A percentile compares a stretch with the other conserved stretches of the same genome.
These are phyloP conservation scores for Atta cephalotes DNA, from an alignment of 1,140 invertebrate genomes.

Conservation along the genomic window DNA sequence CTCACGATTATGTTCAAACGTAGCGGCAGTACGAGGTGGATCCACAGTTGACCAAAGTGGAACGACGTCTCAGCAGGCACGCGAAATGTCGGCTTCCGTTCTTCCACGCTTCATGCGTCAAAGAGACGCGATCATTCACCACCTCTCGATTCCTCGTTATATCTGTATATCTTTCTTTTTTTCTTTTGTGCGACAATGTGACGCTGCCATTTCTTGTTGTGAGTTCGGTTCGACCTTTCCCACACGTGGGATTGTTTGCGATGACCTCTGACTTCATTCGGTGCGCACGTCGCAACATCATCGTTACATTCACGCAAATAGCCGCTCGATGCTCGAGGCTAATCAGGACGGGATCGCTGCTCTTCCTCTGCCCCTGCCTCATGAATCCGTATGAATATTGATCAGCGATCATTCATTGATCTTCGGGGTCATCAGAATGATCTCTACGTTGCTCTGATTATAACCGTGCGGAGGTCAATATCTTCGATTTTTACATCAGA, in stretches of 20 bases:
- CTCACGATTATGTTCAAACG: slow-evolving; percentile 44
- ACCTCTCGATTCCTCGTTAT: slow-evolving; percentile 57
- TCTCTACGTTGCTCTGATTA: slow-evolving; percentile 60
- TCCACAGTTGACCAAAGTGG: slow-evolving; percentile 40
- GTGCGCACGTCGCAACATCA: slow-evolving; percentile 82
- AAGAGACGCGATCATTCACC: slow-evolving; percentile 25
- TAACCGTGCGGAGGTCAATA: not conserved
- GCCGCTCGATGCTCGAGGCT: slow-evolving; percentile 69
- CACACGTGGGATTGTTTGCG: slow-evolving; percentile 85
- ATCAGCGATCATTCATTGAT: slow-evolving; percentile 75
- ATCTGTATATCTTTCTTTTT: slow-evolving; percentile 51
- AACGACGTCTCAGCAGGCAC: slow-evolving; percentile 32
- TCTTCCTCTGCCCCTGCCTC: slow-evolving; percentile 58
- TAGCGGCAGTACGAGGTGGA: slow-evolving; percentile 31
- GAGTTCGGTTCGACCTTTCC: slow-evolving; percentile 82
- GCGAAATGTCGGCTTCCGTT: slow-evolving; percentile 48
- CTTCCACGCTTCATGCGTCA: slow-evolving; percentile 22
- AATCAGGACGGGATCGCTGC: slow-evolving; percentile 64
- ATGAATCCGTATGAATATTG: slow-evolving; percentile 82
- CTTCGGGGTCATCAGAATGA: slow-evolving; percentile 70
- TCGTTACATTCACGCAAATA: slow-evolving; percentile 83
- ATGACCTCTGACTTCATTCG: slow-evolving; percentile 83
- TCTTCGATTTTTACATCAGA: not conserved
- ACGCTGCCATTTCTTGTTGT: slow-evolving; percentile 78
- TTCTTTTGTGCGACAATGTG: slow-evolving; percentile 45